Conservation (phyloP, 2,797 vertebrate species). For the Xenops minutus region DNA sequence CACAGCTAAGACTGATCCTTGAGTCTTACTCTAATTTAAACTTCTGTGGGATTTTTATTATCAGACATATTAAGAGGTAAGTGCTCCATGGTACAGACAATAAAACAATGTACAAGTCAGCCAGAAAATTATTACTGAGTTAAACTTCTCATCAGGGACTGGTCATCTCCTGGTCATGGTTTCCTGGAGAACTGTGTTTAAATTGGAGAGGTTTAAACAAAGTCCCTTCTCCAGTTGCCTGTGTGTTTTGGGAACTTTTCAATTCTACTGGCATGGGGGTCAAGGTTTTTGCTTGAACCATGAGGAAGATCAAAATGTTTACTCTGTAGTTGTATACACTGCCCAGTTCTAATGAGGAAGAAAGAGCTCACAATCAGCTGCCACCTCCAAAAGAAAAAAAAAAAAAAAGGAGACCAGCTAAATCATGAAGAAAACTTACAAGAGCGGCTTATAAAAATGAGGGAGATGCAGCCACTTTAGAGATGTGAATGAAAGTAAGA, state of each 20-base stretch:
- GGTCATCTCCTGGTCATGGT: constrained; percentile 4
- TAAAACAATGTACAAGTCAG: neutral
- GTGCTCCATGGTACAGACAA: neutral
- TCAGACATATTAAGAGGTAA: neutral
- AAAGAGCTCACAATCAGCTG: neutral
- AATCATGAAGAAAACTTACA: neutral
- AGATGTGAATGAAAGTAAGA: constrained; percentile 48
- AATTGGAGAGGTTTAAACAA: constrained; percentile 9
- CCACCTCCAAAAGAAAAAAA: neutral
- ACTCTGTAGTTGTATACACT: neutral
- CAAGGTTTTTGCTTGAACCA: constrained; percentile 18
- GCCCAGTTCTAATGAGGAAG: neutral
- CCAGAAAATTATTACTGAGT: neutral
- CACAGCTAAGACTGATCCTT: neutral
- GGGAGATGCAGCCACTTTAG: neutral
- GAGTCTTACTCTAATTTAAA: neutral
- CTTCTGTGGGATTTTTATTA: constrained; percentile 5
- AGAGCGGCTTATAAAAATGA: constrained; percentile 20
- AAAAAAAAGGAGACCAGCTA: neutral
- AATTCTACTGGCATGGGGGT: neutral
- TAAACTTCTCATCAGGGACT: neutral
- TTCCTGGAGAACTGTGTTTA: constrained; percentile 45
- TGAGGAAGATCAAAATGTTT: constrained; percentile 28
- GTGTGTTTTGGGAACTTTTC: constrained; percentile 4
- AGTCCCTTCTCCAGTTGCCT: neutral